These are phyloP conservation scores for Diprion similis DNA, from an alignment of 1,140 invertebrate species.

Conservation along the genomic window DNA sequence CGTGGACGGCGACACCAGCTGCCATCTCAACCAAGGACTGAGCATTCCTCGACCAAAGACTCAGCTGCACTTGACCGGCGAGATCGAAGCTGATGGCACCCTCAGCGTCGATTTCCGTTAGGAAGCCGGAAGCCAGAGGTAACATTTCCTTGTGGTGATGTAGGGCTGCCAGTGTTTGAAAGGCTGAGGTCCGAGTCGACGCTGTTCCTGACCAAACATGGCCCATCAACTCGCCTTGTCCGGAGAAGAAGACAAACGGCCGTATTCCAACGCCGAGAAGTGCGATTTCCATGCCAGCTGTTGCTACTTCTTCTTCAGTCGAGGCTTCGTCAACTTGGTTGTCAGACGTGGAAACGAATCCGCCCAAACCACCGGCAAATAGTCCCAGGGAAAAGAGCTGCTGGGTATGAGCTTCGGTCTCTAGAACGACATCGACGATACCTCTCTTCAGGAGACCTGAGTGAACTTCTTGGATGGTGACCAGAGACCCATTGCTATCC, in stretches of 20 bases:
- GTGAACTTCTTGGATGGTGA: slow-evolving; percentile 78
- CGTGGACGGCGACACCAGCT: slow-evolving; percentile 74
- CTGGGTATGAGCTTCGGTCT: slow-evolving; percentile 57
- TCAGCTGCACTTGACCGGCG: slow-evolving; percentile 83
- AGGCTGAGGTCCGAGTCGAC: slow-evolving; percentile 82
- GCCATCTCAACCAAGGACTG: slow-evolving; percentile 81
- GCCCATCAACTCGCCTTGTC: slow-evolving; percentile 86
- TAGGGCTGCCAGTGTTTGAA: slow-evolving; percentile 76
- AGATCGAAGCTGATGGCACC: slow-evolving; percentile 84
- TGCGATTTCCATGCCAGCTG: slow-evolving; percentile 85
- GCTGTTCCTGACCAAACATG: slow-evolving; percentile 88
- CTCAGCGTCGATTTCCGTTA: slow-evolving; percentile 72
- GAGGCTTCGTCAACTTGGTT: slow-evolving; percentile 50
- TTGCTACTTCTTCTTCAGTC: slow-evolving; percentile 67
- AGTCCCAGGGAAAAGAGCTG: slow-evolving; percentile 67
- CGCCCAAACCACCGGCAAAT: slow-evolving; percentile 79
- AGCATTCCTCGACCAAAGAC: slow-evolving; percentile 87
- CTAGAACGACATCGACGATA: slow-evolving; percentile 74
- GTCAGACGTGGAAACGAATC: slow-evolving; percentile 68
- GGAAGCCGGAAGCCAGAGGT: slow-evolving; percentile 76
- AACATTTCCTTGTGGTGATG: slow-evolving; percentile 78
- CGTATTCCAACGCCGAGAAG: slow-evolving; percentile 80
- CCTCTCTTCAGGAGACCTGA: slow-evolving; percentile 79
- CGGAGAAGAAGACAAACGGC: slow-evolving; percentile 85
- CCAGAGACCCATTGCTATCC: slow-evolving; percentile 73